Evolutionary conservation across 2,888 invertebrate species (phyloP).

Genomic region (Exephanes ischioxanthus): DNA sequence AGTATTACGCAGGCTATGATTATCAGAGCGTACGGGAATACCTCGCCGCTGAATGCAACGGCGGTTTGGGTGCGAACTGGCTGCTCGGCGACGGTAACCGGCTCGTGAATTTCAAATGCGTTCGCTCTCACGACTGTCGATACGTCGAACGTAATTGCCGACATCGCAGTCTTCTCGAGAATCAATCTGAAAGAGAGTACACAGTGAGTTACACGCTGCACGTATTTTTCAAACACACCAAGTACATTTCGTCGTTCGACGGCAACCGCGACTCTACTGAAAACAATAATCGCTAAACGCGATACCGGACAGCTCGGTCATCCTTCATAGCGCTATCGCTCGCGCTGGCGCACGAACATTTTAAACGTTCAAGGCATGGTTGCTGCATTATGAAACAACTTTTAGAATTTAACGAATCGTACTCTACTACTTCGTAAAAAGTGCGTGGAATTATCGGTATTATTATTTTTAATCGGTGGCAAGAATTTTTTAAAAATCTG

Average conservation of each 20-base stretch:
- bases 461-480: neutral
- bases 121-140: slow-evolving; percentile 90
- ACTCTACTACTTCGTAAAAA: neutral
- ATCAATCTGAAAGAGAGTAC: slow-evolving; percentile 85
- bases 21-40: slow-evolving; percentile 95
- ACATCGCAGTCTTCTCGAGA: slow-evolving; percentile 88
- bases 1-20: slow-evolving; percentile 96
- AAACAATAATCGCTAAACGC: neutral
- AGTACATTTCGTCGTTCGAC: slow-evolving; percentile 11
- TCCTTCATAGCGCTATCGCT: neutral
- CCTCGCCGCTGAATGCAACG: slow-evolving; percentile 88
- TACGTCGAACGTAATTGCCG: slow-evolving; percentile 89
- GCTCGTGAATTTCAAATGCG: slow-evolving; percentile 89
- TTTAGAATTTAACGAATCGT: neutral
- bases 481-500: no score
- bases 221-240: neutral
- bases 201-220: neutral
- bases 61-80: slow-evolving; percentile 86
- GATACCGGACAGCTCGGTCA: neutral
- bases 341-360: neutral
- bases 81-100: slow-evolving; percentile 85
- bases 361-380: neutral
- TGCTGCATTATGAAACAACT: neutral
- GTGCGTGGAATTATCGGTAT: neutral
- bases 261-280: slow-evolving; percentile 2